A percentile compares a stretch with the other conserved stretches of the same genome.
Conservation (phyloP, 1,140 invertebrate genomes). For the Pachypeltis micranthus region DNA sequence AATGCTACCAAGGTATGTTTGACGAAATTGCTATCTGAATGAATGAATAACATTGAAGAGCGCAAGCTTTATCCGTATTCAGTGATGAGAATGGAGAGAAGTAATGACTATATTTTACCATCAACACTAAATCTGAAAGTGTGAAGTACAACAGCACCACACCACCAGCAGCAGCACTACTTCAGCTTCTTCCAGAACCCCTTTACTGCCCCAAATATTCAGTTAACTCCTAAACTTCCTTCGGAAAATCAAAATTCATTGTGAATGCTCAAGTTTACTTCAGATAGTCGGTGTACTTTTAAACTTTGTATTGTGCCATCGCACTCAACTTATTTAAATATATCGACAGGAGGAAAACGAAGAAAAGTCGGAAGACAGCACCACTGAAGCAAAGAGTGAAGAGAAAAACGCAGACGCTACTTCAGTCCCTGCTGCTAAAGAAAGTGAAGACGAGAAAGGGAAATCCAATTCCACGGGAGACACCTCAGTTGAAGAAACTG, state of each 20-base stretch:
- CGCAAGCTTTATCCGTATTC: no score
- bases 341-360: neutral
- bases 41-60: neutral
- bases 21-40: neutral
- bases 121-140: neutral
- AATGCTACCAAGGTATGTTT: neutral
- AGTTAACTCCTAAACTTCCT: no score
- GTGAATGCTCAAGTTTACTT: no score
- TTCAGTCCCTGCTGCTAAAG: neutral
- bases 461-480: slow-evolving; percentile 13
- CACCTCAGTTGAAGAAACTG: slow-evolving; percentile 12
- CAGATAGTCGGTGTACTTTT: no score
- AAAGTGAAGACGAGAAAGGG: slow-evolving; percentile 1
- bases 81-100: no score
- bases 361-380: slow-evolving; percentile 19
- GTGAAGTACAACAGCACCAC: neutral
- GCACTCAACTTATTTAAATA: neutral
- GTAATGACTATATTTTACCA: no score
- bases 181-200: neutral
- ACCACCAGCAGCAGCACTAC: neutral
- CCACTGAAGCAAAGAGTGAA: slow-evolving; percentile 30
- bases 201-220: neutral
- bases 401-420: slow-evolving; percentile 22
- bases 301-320: no score
- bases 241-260: no score